Base-by-base conservation (phyloP, 1,140 invertebrate species). In the Artemia franciscana region DNA sequence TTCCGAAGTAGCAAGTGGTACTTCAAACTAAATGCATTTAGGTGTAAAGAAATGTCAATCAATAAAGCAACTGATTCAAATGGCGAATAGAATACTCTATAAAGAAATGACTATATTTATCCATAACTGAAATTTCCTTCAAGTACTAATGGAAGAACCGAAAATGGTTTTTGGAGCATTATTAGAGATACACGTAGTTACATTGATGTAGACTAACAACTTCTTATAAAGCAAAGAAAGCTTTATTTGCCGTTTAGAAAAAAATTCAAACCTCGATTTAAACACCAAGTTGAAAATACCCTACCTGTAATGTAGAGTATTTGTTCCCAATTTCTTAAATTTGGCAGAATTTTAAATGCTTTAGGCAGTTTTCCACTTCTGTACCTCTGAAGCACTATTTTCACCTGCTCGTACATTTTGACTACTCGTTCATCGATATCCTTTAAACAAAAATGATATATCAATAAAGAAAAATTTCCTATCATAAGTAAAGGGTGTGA, bases 311-410 rank as follows among this genome's bases (percentile, higher is more conserved):
- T 78, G 67, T 88, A 86, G 5, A 97, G 72, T 66, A 95, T 84
- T 75, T 94, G 90, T 73, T 98, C 93, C 95, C 95, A 98, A 74
- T 98, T 97, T 60, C 79, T 77, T 26, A 97, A 76, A 70, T 81
- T 84, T 12, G 95, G 94, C 64, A 98, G 83, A 66, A 95, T 84
- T 78, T 98, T 98, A 72, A 99, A 98, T 7, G 93, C 91, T 73
- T 98, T 98, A 0, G 95, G 95, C 28, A 98, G 73, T 76, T 94
- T 95, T 15, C 95, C 95, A 75, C 87, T 91, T 60, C 94, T 78
- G 73, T 98, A 98, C 67, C 84, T 86, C 28, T 80, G 75, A 59
- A 97, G 74, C 15, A 97, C 84, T 70, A 89, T 81, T 66, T 84
- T 75, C 2, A 98, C 87, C 62, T 88, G 86, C 75, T 88, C 83